Evolutionary conservation across 2,113 vertebrate species (phyloP), one percentile per base, ranked within the genome.

Genomic region (Lasiurus borealis): DNA sequence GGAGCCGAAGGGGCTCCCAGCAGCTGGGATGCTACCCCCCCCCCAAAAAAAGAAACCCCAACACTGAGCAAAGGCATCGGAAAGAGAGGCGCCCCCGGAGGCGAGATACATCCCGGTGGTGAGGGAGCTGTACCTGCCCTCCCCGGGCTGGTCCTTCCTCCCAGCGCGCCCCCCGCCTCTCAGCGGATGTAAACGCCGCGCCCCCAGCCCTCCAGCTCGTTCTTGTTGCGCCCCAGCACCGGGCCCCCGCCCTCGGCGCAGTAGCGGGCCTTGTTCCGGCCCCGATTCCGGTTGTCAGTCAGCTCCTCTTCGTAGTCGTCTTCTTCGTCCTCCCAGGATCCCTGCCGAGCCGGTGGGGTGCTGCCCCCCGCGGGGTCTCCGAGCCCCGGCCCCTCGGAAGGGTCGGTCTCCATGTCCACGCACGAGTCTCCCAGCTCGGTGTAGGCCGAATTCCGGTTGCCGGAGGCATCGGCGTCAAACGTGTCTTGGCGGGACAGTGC

Each of bases 371-470:
- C 90, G 36, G 96, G 97, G 89, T 97, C 97, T 96, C 97, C 97
- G 15, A 98, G 98, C 96, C 99, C 99, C 0, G 98, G 98, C 88
- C 99, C 99, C 97, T 99, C 99, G 0, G 99, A 99, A 52, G 99
- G 99, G 87, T 99, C 99, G 0, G 98, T 99, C 98, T 99, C 99
- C 95, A 99, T 99, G 98, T 99, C 99, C 98, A 99, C 99, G 98
- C 99, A 99, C 94, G 99, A 99, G 97, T 99, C 99, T 3, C 98
- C 99, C 0, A 98, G 99, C 97, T 99, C 99, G 7, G 99, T 99
- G 98, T 99, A 99, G 97, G 99, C 99, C 0, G 99, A 99, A 97
- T 99, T 99, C 77, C 99, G 98, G 98, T 99, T 99, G 97, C 99
- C 99, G 92, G 99, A 99, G 73, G 99, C 99, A 98, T 99, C 99